Conservation (phyloP, 2,888 invertebrate genomes). For the Diploptera punctata region DNA sequence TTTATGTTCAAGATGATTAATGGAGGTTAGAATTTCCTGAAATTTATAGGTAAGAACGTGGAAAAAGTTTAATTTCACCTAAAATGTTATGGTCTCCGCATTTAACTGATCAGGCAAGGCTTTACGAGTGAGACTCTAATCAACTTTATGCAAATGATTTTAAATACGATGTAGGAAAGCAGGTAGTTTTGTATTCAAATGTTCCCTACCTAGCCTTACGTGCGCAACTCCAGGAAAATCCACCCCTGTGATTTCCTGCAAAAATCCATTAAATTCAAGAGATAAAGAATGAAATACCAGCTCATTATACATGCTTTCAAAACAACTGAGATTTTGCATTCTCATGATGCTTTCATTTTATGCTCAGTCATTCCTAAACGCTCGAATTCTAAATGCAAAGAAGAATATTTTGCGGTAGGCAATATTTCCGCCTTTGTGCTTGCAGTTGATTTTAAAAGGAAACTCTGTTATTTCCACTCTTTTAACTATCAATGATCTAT, state of each 20-base stretch:
- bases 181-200: constrained; percentile 11
- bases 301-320: too few relatives aligned
- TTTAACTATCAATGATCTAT: too few relatives aligned
- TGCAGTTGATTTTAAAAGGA: too few relatives aligned
- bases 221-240: constrained; percentile 9
- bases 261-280: constrained; percentile 10
- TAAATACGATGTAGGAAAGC: neutral
- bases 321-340: too few relatives aligned
- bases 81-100: neutral
- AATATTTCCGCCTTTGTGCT: neutral
- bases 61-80: neutral
- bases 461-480: too few relatives aligned
- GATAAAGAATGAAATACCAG: neutral
- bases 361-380: constrained; percentile 8
- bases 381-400: neutral
- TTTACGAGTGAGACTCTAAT: neutral
- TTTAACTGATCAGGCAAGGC: neutral
- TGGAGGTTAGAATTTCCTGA: too few relatives aligned
- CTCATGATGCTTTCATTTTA: neutral
- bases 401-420: neutral
- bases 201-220: constrained; percentile 5
- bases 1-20: too few relatives aligned
- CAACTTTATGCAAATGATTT: neutral
- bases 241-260: constrained; percentile 6
- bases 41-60: neutral